Conservation (phyloP, 2,888 invertebrate genomes). For the Hemaris fuciformis region DNA sequence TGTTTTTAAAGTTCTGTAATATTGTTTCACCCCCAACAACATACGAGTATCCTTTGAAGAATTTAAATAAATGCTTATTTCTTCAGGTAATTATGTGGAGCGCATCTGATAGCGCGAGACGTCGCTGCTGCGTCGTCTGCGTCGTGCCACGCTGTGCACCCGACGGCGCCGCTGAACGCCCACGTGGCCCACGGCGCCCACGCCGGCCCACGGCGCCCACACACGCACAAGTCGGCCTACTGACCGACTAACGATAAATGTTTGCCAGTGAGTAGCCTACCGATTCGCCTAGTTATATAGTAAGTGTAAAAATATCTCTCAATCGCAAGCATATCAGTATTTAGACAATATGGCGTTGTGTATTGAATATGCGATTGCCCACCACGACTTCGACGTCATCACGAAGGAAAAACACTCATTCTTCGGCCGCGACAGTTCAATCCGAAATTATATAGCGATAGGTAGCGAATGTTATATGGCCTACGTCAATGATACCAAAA, state of each 20-base stretch:
- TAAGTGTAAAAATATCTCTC: neutral
- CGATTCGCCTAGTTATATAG: neutral
- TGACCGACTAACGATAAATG: neutral
- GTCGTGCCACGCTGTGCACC: conserved; percentile 64
- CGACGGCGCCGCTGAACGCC: conserved; percentile 42
- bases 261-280: conserved; percentile 8
- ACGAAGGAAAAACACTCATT: neutral
- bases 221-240: neutral
- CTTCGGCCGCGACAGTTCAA: neutral
- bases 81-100: conserved; percentile 88
- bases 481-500: conserved; percentile 43
- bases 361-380: neutral
- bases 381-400: neutral
- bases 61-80: too few species aligned
- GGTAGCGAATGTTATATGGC: conserved; percentile 17
- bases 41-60: too few species aligned
- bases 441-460: conserved; percentile 12
- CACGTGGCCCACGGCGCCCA: neutral
- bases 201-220: neutral
- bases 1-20: too few species aligned
- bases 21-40: too few species aligned
- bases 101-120: conserved; percentile 77
- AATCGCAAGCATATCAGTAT: conserved; percentile 23
- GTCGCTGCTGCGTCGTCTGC: conserved; percentile 71
- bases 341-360: conserved; percentile 23